Conservation (phyloP, 2,888 invertebrate genomes). For the Oegoconia quadripuncta region DNA sequence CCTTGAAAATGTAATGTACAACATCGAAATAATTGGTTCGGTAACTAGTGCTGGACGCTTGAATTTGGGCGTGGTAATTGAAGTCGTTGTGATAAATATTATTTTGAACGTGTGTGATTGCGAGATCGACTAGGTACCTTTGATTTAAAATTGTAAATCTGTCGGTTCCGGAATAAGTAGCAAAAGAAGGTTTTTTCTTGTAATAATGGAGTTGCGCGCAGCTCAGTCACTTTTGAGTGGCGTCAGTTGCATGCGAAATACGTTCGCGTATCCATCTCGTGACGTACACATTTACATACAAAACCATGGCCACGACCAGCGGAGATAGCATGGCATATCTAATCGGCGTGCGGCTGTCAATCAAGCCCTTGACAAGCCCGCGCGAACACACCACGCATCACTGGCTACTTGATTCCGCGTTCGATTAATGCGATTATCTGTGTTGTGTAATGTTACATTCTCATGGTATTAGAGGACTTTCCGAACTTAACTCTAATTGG, state of each 20-base stretch:
- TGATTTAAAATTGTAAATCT: too few relatives aligned
- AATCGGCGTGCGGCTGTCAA: constrained; percentile 65
- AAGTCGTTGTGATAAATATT: too few relatives aligned
- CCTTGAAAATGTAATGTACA: too few relatives aligned
- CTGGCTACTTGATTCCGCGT: constrained; percentile 41
- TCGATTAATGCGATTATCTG: constrained; percentile 28
- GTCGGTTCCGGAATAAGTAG: too few relatives aligned
- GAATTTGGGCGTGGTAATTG: too few relatives aligned
- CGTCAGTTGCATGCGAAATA: constrained; percentile 44
- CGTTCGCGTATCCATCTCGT: constrained; percentile 36
- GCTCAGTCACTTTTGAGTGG: constrained; percentile 39
- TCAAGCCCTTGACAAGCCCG: constrained; percentile 49
- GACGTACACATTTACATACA: constrained; percentile 69
- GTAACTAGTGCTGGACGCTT: too few relatives aligned
- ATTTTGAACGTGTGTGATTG: too few relatives aligned
- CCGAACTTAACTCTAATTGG: neutral
- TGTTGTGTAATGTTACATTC: neutral
- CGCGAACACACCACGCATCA: constrained; percentile 49
- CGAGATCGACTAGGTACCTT: too few relatives aligned
- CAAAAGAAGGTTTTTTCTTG: neutral
- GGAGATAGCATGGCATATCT: constrained; percentile 67
- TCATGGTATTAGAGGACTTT: neutral
- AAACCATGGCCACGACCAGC: constrained; percentile 58
- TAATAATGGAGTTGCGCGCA: constrained; percentile 19
- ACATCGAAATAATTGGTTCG: too few relatives aligned